phyloP scores from a whole-genome alignment of 2,113 vertebrate genomes.

The Psettodes erumei region DNA sequence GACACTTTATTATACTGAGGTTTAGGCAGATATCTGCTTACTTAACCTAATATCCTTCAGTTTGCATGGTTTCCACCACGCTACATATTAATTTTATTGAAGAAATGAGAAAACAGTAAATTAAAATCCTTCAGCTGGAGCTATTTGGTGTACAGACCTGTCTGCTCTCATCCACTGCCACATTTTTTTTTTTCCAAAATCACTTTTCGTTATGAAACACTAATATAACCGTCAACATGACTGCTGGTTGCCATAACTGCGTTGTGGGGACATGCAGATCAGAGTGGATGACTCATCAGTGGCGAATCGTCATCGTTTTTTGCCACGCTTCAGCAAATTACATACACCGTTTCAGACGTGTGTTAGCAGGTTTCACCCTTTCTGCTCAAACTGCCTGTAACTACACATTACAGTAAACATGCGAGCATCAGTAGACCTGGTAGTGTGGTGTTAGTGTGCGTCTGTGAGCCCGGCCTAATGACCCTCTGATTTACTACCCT shows the following conservation, averaged over 20 bases:
- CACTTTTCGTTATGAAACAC: not conserved
- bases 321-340: constrained; percentile 38
- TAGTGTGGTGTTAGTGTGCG: not conserved
- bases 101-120: too few relatives aligned
- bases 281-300: constrained; percentile 43
- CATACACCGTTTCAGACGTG: constrained; percentile 57
- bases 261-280: constrained; percentile 35
- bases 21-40: not conserved
- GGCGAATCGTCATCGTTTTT: constrained; percentile 40
- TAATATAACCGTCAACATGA: not conserved
- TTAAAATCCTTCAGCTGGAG: too few relatives aligned
- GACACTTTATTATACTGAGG: constrained; percentile 19
- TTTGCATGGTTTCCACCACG: constrained; percentile 5
- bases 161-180: too few relatives aligned
- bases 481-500: not conserved
- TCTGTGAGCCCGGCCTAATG: constrained; percentile 7
- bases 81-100: too few relatives aligned
- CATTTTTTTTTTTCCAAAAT: too few relatives aligned
- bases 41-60: not conserved
- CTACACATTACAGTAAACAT: constrained; percentile 26
- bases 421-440: not conserved
- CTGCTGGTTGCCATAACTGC: constrained; percentile 27
- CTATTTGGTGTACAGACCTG: too few relatives aligned
- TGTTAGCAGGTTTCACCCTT: constrained; percentile 64
- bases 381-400: constrained; percentile 29